These are phyloP conservation scores for Odontomyia ornata DNA, from an alignment of 2,888 invertebrate species.

Conservation along the genomic window DNA sequence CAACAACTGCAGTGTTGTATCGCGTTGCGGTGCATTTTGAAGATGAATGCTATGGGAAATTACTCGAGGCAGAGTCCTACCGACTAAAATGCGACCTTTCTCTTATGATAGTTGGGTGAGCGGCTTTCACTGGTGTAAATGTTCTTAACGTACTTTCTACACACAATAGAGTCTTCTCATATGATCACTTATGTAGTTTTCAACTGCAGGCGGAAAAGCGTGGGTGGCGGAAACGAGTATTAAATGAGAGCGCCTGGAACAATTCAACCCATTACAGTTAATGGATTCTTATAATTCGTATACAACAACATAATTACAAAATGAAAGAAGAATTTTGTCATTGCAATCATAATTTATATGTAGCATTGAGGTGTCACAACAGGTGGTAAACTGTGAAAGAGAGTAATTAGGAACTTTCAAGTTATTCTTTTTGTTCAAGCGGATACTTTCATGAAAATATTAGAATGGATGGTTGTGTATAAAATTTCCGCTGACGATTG, in stretches of 20 bases:
- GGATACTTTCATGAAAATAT: no score
- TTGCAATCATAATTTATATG: no score
- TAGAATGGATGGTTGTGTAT: no score
- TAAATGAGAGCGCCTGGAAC: not conserved
- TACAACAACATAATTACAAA: constrained; percentile 2
- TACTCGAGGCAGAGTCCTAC: not conserved
- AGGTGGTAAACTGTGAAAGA: no score
- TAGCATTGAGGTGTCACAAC: no score
- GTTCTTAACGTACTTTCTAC: constrained; percentile 4
- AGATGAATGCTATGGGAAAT: constrained; percentile 14
- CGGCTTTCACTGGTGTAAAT: not conserved
- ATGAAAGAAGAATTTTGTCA: not conserved
- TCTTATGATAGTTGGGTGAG: not conserved
- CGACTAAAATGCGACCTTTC: not conserved
- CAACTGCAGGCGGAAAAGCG: not conserved
- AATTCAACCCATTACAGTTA: not conserved
- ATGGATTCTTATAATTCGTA: not conserved
- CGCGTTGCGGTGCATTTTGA: not conserved
- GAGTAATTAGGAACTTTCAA: no score
- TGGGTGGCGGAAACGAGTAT: not conserved
- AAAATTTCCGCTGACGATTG: no score
- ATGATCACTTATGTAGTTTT: not conserved
- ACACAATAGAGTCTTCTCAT: not conserved
- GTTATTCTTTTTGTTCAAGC: no score
- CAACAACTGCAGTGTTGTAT: not conserved